Base-by-base conservation (phyloP, 2,888 invertebrate species). In the Villa cingulata region DNA sequence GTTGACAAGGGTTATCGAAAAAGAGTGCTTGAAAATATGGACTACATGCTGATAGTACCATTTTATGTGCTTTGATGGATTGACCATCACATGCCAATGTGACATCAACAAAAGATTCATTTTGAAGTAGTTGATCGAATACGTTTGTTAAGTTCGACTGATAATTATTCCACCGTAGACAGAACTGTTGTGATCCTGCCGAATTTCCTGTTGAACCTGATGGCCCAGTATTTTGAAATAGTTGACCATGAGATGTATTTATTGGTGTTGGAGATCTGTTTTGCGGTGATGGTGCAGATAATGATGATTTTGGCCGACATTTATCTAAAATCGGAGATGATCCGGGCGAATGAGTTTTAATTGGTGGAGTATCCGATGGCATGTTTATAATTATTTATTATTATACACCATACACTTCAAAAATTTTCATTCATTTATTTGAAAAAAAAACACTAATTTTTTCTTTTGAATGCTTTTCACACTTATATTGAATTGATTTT, bases 111-210 rank as follows among this genome's bases (percentile, higher is more conserved):
- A 91, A 87, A 52, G 83, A 83, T 71, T 90, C 89, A 64, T 80
- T 85, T 70, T 89, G 88, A 55, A 90, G 75, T 56, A 91, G 78
- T 70, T 88, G 87, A 67, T 89, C 89, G 75, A 91, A 69, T 44
- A 69, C 68, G 73, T 81, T 86, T 59, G 89, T 85, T 61, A 91
- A 71, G 68, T 91, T 91, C 59, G 81, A 81, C 70, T 89, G 89
- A 70, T 90, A 91, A 71, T 91, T 90, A 75, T 91, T 91, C 91
- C 91, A 91, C 54, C 89, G 78, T 61, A 90, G 74, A 70, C 89
- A 90, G 72, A 89, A 90, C 68, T 89, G 88, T 74, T 88, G 88
- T 62, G 83, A 81, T 59, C 45, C 45, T 45, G 16, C 36, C n/a
- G 36, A 4, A 36, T 36, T 36, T 12, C 14, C 52, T 23, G 5